Base-by-base conservation (phyloP, 2,888 invertebrate genomes). In the Stenichneumon culpator region DNA sequence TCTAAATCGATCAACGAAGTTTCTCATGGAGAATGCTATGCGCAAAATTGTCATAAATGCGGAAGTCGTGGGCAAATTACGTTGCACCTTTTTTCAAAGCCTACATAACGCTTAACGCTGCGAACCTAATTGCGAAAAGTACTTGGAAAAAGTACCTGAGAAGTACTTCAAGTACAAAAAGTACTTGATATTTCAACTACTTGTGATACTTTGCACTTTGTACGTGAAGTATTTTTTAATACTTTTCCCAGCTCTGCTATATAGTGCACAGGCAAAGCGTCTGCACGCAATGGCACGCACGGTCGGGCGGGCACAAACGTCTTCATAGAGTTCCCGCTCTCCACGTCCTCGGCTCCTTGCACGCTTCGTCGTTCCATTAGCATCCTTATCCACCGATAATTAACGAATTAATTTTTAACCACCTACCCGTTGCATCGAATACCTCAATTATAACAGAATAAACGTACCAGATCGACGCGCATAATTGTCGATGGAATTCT, bases 281-380 rank as follows among this genome's bases (percentile, higher is more conserved):
- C 60, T 67, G 36, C 16, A 47, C 28, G 36, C 44, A 25, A 28
- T 19, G 14, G 28, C 39, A 47, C 19, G 50, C 50, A 77, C 39
- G 77, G 25, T 63, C 22, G 50, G 60, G 63, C 25, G 75, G 16
- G 54, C 39, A 74, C 16, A 70, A 82, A 39, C 70, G 52, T 54
- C 19, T 67, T 57, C 65, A 67, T 47, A 78, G 63, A 47, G 57
- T 82, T 77, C 77, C 72, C 57, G 44, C 72, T 72, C 82, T 82
- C 65, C 7, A 11, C 60, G 57, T 72, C 54, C 54, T 75, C 50
- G 7, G 11, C 63, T 69, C 67, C 82, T 65, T 67, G 72, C 65
- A 78, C 57, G 67, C 72, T 78, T n/a, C 22, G 77, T 67, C 65
- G 77, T 72, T 32, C 77, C 65, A 82, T 82, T 82, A 82, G 70